Base-by-base conservation (phyloP, 2,888 invertebrate species). In the Protonemura montana region DNA sequence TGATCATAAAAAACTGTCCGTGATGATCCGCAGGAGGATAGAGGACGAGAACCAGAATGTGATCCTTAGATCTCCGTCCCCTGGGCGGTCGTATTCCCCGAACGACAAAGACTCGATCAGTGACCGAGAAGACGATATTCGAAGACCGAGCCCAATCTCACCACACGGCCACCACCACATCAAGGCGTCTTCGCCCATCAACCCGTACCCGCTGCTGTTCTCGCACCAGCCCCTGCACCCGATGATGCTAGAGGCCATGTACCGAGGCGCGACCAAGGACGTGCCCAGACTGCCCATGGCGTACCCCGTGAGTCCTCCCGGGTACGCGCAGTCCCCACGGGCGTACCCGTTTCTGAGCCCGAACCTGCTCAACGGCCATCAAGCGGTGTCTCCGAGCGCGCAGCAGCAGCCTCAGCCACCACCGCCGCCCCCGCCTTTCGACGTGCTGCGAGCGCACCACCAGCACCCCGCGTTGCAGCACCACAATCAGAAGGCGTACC, bases 31-130 rank as follows among this genome's bases (percentile, higher is more conserved):
- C 82, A 92, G 92, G 87, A 88, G 93, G 88, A 92, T 96, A 28
- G 95, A 97, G 91, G 97, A 97, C 91, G 97, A 97, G 92, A 97
- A 97, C 91, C 95, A 96, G 91, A 97, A 97, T 91, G 93, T 97
- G 88, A 95, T 97, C 88, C 88, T 89, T 16, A 88, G 89, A 59
- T 89, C 90, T 16, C 90, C 90, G 25, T 90, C 90, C 35, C 90
- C 90, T 7, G 88, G 78, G 10, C 30, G 41, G 7, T 78, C 86
- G 13, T 87, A 83, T 59, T 35, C 89, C 30, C 80, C 87, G 21
- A 76, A 83, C 26, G 86, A 83, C n/a, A 86, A 89, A 88, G 85
- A 86, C 87, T 26, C 86, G 89, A 82, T 41, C n/a, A 84, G 84
- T 76, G 84, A 84, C 29, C 26, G 42, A 10, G 84, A 84, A 28